These are phyloP conservation scores for Actias luna DNA, from an alignment of 2,888 invertebrate genomes.

Conservation along the genomic window DNA sequence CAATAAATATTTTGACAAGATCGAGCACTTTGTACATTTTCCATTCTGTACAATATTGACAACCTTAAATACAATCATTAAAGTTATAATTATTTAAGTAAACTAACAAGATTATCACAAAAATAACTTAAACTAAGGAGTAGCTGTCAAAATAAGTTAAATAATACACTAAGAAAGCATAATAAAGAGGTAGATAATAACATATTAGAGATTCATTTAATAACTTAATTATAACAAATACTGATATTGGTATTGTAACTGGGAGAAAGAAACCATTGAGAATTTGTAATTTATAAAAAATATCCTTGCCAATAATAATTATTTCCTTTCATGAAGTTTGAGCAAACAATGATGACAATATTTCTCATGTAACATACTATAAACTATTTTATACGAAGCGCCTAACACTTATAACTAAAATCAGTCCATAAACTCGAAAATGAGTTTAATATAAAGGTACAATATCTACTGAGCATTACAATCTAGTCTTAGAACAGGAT, in stretches of 20 bases:
- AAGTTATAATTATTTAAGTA: conserved; percentile 23
- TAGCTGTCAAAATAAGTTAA: conserved; percentile 61
- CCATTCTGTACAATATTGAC: conserved; percentile 47
- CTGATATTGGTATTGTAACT: conserved; percentile 68
- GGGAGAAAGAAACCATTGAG: conserved; percentile 25
- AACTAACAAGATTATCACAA: conserved; percentile 69
- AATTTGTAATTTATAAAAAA: conserved; percentile 25
- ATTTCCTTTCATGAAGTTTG: conserved; percentile 19
- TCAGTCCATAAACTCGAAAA: conserved; percentile 77
- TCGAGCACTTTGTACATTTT: conserved; percentile 76
- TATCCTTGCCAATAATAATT: conserved; percentile 20
- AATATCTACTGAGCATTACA: conserved; percentile 59
- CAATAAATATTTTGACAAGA: conserved; percentile 81
- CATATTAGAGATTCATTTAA: conserved; percentile 70
- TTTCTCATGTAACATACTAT: conserved; percentile 27
- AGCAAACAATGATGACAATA: conserved; percentile 21
- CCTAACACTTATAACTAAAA: conserved; percentile 73
- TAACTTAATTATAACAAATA: conserved; percentile 71
- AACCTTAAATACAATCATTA: conserved; percentile 14
- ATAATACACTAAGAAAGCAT: conserved; percentile 65
- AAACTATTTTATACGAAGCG: conserved; percentile 61
- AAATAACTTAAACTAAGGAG: conserved; percentile 43
- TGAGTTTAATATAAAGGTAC: conserved; percentile 50
- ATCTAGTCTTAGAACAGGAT: conserved; percentile 32
- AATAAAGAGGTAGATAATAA: conserved; percentile 78